Conservation (phyloP, 2,797 vertebrate species). For the Sparus aurata region DNA sequence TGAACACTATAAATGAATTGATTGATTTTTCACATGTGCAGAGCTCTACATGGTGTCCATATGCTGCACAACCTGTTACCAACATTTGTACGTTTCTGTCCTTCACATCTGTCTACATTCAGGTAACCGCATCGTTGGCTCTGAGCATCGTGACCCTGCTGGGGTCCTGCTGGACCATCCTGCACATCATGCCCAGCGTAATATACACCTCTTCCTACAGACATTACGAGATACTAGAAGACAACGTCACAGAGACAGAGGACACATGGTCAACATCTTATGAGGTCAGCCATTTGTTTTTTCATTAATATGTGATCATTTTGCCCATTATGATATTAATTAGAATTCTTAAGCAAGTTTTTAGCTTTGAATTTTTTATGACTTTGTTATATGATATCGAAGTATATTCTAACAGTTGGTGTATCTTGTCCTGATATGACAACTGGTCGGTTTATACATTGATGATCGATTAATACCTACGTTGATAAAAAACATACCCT, state of each 20-base stretch:
- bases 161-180: constrained; percentile 6
- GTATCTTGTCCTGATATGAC: not conserved
- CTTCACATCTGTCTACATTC: constrained; percentile 1
- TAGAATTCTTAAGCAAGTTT: not conserved
- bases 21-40: not conserved
- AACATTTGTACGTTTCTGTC: not conserved
- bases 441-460: too few species aligned
- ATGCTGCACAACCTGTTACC: not conserved
- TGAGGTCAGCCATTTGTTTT: constrained; percentile 36
- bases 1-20: not conserved
- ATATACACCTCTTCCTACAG: fast-evolving
- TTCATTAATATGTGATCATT: not conserved
- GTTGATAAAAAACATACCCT: too few species aligned
- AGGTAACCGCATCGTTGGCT: constrained; percentile 73
- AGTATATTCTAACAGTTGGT: not conserved
- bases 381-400: not conserved
- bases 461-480: too few species aligned
- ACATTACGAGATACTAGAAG: fast-evolving
- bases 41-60: not conserved
- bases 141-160: constrained; percentile 65
- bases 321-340: not conserved
- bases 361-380: not conserved
- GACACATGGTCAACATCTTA: fast-evolving
- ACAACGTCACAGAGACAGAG: not conserved
- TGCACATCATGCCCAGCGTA: fast-evolving